Percentiles rank a stretch among this genome's conserved stretches.
These are phyloP conservation scores for Oreochromis spilurus DNA, from an alignment of 2,113 vertebrate genomes.

Conservation along the genomic window DNA sequence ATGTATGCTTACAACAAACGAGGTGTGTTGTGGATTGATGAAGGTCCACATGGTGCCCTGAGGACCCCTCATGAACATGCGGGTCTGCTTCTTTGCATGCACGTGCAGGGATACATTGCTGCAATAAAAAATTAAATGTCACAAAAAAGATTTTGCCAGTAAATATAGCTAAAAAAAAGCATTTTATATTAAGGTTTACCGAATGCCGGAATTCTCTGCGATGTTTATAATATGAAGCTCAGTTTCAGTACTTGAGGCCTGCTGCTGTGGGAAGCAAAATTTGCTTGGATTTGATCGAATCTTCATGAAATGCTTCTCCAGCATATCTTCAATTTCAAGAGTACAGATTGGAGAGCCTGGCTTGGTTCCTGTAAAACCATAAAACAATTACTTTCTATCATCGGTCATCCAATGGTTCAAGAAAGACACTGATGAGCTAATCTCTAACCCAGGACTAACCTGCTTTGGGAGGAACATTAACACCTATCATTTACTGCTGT, in stretches of 20 bases:
- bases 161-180: neutral
- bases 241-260: neutral
- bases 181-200: slow-evolving; percentile 43
- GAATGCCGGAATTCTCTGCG: slow-evolving; percentile 33
- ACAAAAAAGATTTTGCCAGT: neutral
- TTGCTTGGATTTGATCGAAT: neutral
- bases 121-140: neutral
- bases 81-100: neutral
- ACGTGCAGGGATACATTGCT: slow-evolving; percentile 60
- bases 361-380: slow-evolving; percentile 40
- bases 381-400: neutral
- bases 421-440: neutral
- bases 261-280: slow-evolving; percentile 37
- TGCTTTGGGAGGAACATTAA: neutral
- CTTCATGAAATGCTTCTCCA: slow-evolving; percentile 43
- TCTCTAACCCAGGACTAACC: neutral
- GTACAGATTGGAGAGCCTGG: slow-evolving; percentile 19
- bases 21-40: neutral
- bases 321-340: slow-evolving; percentile 30
- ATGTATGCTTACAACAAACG: slow-evolving; percentile 40
- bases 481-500: neutral
- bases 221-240: slow-evolving; percentile 75
- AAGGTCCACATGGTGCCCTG: slow-evolving; percentile 65
- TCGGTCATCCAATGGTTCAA: neutral
- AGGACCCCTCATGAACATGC: slow-evolving; percentile 67